phyloP scores from a whole-genome alignment of 2,113 vertebrate genomes.

The Raja brachyura region DNA sequence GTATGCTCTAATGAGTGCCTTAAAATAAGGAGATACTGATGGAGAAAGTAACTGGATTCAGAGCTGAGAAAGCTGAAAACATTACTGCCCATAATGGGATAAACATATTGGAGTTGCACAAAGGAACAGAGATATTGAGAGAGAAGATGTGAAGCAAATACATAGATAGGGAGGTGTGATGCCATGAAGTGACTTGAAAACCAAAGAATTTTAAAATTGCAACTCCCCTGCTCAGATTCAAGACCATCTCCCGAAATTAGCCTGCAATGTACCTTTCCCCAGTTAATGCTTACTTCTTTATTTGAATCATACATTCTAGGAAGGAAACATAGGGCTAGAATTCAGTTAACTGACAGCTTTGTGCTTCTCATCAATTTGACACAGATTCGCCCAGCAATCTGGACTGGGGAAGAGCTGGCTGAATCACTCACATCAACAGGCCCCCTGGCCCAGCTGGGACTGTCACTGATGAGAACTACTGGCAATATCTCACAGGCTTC shows the following conservation, averaged over 20 bases:
- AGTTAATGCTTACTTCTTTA: neutral
- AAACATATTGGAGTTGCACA: neutral
- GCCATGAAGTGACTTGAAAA: neutral
- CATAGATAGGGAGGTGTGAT: neutral
- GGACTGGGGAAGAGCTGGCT: too few species aligned
- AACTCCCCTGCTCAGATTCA: neutral
- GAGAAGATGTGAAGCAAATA: too few species aligned
- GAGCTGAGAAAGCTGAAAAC: neutral
- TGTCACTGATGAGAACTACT: too few species aligned
- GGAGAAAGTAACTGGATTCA: neutral
- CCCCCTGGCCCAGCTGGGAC: too few species aligned
- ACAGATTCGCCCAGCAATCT: too few species aligned
- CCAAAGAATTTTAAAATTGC: neutral
- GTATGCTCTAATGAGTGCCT: neutral
- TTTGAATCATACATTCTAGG: neutral
- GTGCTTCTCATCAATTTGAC: too few species aligned
- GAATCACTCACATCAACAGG: too few species aligned
- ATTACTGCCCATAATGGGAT: neutral
- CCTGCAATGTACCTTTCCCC: neutral
- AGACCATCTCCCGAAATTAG: neutral
- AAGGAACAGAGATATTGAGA: neutral
- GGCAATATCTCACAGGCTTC: too few species aligned
- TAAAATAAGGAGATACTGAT: neutral
- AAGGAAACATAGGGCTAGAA: neutral
- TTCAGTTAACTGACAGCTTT: too few species aligned